Evolutionary conservation across 2,888 invertebrate species (phyloP).

Genomic region (Zygogramma bicolorata): DNA sequence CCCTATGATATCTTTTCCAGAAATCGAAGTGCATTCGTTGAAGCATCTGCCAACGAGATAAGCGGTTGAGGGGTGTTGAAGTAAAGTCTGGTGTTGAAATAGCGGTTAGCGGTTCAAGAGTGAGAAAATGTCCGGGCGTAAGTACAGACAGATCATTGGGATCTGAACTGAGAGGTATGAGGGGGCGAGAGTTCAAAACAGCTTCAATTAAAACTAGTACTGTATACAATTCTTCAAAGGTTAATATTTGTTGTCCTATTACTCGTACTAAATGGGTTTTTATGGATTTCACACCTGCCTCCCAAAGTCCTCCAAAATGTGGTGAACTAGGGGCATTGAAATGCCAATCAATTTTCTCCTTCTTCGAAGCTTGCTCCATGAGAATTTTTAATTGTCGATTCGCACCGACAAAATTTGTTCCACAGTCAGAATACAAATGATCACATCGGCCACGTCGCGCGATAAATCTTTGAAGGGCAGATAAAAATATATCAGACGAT

Average conservation of each 20-base stretch:
- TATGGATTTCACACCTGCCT: constrained; percentile 31
- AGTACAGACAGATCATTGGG: constrained; percentile 35
- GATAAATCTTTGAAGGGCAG: constrained; percentile 37
- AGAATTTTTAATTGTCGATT: too few species aligned
- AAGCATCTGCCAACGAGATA: constrained; percentile 33
- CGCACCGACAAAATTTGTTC: constrained; percentile 48
- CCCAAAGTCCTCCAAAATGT: constrained; percentile 42
- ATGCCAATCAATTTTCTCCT: constrained; percentile 31
- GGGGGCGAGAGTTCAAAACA: too few species aligned
- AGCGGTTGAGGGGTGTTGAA: constrained; percentile 17
- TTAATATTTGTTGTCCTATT: constrained; percentile 44
- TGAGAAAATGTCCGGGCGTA: constrained; percentile 43
- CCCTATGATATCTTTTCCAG: constrained; percentile 41
- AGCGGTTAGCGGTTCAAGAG: background rate
- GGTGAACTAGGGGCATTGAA: constrained; percentile 39
- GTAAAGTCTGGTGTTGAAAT: constrained; percentile 18
- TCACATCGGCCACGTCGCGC: constrained; percentile 39
- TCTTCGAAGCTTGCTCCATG: background rate
- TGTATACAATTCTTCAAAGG: constrained; percentile 51
- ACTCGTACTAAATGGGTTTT: constrained; percentile 35
- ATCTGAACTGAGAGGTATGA: constrained; percentile 37
- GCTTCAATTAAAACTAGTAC: constrained; percentile 47
- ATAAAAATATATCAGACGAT: constrained; percentile 47
- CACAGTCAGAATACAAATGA: constrained; percentile 47
- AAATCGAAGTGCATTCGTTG: constrained; percentile 38